phyloP scores from a whole-genome alignment of 2,113 vertebrate genomes.

The Eolophus roseicapilla region DNA sequence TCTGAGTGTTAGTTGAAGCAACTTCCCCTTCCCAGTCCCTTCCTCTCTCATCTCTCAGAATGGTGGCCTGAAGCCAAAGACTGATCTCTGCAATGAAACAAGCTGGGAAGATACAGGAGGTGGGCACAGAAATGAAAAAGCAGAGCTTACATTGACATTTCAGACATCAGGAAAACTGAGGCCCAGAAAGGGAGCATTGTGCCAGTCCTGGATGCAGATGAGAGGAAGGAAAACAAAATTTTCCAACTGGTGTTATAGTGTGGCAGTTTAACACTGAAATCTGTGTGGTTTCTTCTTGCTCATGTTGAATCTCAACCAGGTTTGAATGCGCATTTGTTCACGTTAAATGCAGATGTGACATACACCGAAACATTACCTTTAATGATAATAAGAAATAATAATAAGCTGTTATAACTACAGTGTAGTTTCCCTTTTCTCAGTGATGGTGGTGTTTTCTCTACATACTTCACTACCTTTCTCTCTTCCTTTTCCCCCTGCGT shows the following conservation, averaged over 20 bases:
- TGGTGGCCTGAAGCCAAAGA: not conserved
- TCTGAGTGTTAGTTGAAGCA: not conserved
- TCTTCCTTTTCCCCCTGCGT: not conserved
- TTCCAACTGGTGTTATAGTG: not conserved
- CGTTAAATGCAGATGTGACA: not conserved
- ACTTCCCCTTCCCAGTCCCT: not conserved
- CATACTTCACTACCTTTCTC: not conserved
- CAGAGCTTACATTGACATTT: not conserved
- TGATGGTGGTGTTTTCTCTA: not conserved
- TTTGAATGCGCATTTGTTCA: not conserved
- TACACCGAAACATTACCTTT: not conserved
- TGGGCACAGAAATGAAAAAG: not conserved
- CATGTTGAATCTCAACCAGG: not conserved
- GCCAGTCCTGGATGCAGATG: not conserved
- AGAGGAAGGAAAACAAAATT: not conserved
- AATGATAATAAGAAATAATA: not conserved
- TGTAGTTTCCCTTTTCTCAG: not conserved
- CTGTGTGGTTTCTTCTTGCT: not conserved
- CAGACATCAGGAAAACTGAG: not conserved
- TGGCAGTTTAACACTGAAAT: not conserved
- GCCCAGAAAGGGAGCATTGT: not conserved
- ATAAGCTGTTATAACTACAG: not conserved
- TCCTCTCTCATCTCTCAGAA: not conserved
- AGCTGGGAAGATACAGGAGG: not conserved
- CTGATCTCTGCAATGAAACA: not conserved